Evolutionary conservation across 2,797 vertebrate species (phyloP).

Genomic region (Xenops minutus): DNA sequence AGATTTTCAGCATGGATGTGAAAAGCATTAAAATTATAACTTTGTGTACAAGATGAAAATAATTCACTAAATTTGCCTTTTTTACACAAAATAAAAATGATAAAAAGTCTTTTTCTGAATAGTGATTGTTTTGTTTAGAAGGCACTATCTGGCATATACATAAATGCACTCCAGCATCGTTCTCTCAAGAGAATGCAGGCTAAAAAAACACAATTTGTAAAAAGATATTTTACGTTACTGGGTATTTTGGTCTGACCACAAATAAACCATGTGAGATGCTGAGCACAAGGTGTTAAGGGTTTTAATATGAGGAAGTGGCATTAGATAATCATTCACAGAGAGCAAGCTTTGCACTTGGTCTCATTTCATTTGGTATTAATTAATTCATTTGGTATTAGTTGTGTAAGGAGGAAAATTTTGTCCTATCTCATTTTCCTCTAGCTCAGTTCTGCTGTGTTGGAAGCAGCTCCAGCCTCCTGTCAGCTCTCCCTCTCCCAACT

Average conservation of each 20-base stretch:
- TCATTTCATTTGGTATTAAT: background rate
- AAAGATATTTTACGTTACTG: background rate
- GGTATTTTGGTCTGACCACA: background rate
- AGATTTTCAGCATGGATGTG: conserved; percentile 96
- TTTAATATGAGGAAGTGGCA: background rate
- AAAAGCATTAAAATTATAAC: conserved; percentile 91
- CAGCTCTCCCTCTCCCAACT: too few relatives aligned
- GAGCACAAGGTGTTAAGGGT: background rate
- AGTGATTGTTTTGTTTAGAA: background rate
- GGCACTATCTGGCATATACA: accelerated
- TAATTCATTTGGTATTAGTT: background rate
- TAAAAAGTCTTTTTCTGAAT: conserved; percentile 28
- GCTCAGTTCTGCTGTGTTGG: accelerated
- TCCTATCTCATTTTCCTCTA: accelerated
- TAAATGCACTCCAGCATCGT: background rate
- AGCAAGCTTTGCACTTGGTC: background rate
- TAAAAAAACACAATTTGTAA: background rate
- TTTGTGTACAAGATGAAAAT: conserved; percentile 87
- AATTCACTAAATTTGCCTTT: conserved; percentile 89
- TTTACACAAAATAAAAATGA: conserved; percentile 97
- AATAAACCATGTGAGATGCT: accelerated
- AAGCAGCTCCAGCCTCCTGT: background rate
- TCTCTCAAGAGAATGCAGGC: background rate
- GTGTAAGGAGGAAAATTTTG: background rate
- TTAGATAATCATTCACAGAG: background rate